phyloP scores from a whole-genome alignment of 1,140 invertebrate species.

The Neotoxoptera formosana region DNA sequence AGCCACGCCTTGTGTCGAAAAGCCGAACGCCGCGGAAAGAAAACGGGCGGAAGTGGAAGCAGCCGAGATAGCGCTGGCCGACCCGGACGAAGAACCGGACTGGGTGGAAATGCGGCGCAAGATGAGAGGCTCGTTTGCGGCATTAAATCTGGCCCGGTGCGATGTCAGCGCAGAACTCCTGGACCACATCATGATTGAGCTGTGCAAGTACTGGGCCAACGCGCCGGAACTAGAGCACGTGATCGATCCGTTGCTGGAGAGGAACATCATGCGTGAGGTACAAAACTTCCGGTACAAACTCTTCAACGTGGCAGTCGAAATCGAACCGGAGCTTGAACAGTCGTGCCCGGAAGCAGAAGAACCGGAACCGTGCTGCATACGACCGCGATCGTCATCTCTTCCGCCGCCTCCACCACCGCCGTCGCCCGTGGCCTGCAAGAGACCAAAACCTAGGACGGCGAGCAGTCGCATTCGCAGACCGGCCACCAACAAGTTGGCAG shows the following conservation, averaged over 20 bases:
- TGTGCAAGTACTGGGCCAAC: conserved; percentile 32
- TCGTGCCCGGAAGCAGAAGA: background rate
- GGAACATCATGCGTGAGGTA: conserved; percentile 30
- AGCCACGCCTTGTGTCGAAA: too few relatives aligned
- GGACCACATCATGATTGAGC: conserved; percentile 22
- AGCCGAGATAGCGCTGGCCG: conserved; percentile 18
- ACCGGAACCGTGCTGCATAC: background rate
- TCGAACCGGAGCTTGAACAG: background rate
- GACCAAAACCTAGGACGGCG: background rate
- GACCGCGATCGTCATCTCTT: background rate
- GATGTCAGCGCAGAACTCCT: background rate
- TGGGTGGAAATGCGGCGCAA: conserved; percentile 32
- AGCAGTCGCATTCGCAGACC: background rate
- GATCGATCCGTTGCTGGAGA: background rate
- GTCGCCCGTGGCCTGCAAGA: background rate
- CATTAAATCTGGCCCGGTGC: background rate
- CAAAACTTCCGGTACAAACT: conserved; percentile 19
- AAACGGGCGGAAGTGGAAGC: background rate
- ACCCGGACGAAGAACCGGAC: conserved; percentile 36
- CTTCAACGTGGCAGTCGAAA: background rate
- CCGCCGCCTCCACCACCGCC: background rate
- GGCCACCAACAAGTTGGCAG: background rate
- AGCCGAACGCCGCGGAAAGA: background rate
- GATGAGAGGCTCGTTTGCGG: conserved; percentile 38
- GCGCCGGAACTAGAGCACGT: background rate